Conservation (phyloP, 23 tunicate species). For the Ascidia mentula region DNA sequence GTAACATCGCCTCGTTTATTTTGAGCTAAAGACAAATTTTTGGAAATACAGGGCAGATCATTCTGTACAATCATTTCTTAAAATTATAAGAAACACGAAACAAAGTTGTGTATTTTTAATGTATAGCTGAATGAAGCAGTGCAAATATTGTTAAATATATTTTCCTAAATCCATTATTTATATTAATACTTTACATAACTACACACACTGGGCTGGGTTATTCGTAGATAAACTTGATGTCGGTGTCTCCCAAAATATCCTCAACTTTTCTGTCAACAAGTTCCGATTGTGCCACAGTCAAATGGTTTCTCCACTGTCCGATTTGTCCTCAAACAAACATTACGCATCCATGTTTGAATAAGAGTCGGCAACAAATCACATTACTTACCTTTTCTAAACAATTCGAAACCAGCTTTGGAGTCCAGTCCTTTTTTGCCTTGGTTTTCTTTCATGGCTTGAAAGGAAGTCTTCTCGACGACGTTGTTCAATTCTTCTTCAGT, state of each 20-base stretch:
- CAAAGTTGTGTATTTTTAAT: too few species aligned
- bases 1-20: too few species aligned
- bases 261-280: not conserved
- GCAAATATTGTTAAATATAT: too few species aligned
- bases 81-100: too few species aligned
- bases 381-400: not conserved
- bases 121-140: too few species aligned
- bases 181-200: too few species aligned
- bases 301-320: not conserved
- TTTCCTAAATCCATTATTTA: too few species aligned
- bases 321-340: not conserved
- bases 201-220: too few species aligned
- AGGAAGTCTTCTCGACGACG: not conserved
- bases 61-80: too few species aligned
- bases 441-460: not conserved
- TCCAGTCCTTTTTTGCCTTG: not conserved
- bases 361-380: not conserved
- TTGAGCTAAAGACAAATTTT: too few species aligned
- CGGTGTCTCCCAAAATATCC: not conserved
- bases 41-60: too few species aligned
- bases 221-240: not conserved
- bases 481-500: not conserved
- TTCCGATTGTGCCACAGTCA: not conserved
- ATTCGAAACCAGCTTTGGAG: not conserved
- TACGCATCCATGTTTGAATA: not conserved